Evolutionary conservation across 2,888 invertebrate species (phyloP), one percentile per base, ranked within the genome.

Genomic region (Acanthacorydalis orientalis): DNA sequence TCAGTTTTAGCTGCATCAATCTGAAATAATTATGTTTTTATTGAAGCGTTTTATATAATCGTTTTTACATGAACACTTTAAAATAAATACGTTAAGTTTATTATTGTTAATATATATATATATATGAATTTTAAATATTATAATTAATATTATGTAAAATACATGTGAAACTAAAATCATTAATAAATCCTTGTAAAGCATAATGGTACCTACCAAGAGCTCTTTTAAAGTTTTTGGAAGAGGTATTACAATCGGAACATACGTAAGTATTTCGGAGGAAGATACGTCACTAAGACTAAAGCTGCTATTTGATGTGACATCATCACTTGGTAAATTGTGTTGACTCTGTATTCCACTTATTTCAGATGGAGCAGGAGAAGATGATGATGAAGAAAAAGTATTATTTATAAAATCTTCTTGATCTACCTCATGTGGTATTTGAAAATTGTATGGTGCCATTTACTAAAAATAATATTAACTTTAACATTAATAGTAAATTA

Each of bases 391-490:
- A 1, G 42, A 31, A 42, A 11, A 12, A 11, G 11, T 42, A 9
- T 14, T 7, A 37, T n/a, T 35, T 35, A 37, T 12, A 37, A 6
- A 37, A 9, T 37, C 12, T 7, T 37, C 37, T 1, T n/a, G 14
- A 37, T 37, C 37, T 37, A 10, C 14, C 10, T 37, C 37, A 37
- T 12, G 14, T 12, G 37, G 37, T 12, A 37, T 37, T n/a, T 37
- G 12, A 7, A 12, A 12, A 37, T 37, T 37, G 7, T 12, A 9
- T 37, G 37, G 37, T 37, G 37, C 37, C 37, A 37, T 37, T 7
- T 6, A 12, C 37, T 37, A 8, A 37, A 37, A 37, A 37, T 10
- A 68, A 23, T 23, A 23, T 23, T 23, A 23, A 23, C n/a, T n/a
- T n/a, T n/a, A n/a, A n/a, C n/a, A n/a, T n/a, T n/a, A 23, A 23